Evolutionary conservation across 2,888 invertebrate genomes (phyloP).

Genomic region (Mythimna ferrago): DNA sequence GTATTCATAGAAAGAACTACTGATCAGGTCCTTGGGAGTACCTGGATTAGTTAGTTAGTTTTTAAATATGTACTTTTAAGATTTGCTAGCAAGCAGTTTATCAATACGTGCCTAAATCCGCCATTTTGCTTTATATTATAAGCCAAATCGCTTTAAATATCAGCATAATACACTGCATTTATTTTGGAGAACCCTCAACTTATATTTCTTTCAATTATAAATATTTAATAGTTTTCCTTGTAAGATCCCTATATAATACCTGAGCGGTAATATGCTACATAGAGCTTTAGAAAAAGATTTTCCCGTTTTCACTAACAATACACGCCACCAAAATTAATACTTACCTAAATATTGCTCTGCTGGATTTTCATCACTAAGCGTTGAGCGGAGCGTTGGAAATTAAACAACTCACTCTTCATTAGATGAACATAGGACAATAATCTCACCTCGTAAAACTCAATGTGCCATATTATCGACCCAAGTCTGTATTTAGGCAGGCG

Average conservation of each 20-base stretch:
- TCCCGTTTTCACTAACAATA: neutral
- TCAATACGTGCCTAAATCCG: neutral
- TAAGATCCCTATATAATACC: neutral
- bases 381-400: neutral
- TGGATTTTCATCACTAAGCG: neutral
- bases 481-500: neutral
- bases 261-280: neutral
- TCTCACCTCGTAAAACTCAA: neutral
- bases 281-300: neutral
- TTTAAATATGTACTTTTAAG: neutral
- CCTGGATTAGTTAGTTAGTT: neutral
- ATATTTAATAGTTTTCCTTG: neutral
- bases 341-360: neutral
- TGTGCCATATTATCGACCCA: neutral
- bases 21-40: no score
- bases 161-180: neutral
- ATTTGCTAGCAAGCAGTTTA: neutral
- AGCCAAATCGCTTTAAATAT: neutral
- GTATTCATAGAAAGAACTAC: conserved; percentile 2
- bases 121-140: conserved; percentile 4
- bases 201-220: neutral
- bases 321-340: neutral
- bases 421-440: neutral
- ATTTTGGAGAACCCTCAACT: neutral
- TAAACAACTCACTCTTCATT: neutral